Base-by-base conservation (phyloP, 2,888 invertebrate genomes). In the Drosophila putrida region DNA sequence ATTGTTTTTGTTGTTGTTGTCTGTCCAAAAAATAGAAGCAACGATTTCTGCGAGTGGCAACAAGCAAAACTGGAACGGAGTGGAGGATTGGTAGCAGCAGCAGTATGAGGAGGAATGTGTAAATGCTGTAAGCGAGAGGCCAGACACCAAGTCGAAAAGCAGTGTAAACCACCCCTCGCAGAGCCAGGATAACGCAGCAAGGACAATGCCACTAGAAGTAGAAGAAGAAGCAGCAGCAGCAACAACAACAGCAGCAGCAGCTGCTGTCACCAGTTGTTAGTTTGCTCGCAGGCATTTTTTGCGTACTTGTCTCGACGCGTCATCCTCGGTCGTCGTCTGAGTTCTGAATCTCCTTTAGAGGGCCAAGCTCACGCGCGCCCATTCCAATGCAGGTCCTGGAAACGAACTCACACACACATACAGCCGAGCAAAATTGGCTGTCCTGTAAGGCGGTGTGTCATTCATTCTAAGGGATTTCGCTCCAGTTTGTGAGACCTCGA, bases 241-340 rank as follows among this genome's bases (percentile, higher is more conserved):
- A 49, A 41, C 71, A 46, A 51, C 66, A 46, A 13, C 38, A 74
- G 62, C 59, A 58, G 66, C 69, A 35, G 69, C 71, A 50, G 59
- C 70, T 55, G 47, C 66, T 66, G 74, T 44, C 43, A 35, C 58
- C 61, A 61, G 63, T 70, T 68, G 78, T 54, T 85, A 82, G 80
- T 78, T 85, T 78, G 76, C 88, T 83, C 39, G 79, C 87, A 87
- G 89, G 81, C 87, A 86, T 86, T 77, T 81, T 84, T 78, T 73
- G 83, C 78, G 83, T 86, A 80, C 88, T 88, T 82, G 83, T 88
- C 88, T 70, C 80, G 76, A 75, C 75, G 82, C 72, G 80, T 82
- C 79, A 63, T 67, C 78, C 49, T 71, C 59, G 51, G 11, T 41
- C 61, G 28, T 55, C 58, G 59, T 69, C 71, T 74, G 80, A 69